Base-by-base conservation (phyloP, 2,113 vertebrate species). In the Coregonus clupeaformis region DNA sequence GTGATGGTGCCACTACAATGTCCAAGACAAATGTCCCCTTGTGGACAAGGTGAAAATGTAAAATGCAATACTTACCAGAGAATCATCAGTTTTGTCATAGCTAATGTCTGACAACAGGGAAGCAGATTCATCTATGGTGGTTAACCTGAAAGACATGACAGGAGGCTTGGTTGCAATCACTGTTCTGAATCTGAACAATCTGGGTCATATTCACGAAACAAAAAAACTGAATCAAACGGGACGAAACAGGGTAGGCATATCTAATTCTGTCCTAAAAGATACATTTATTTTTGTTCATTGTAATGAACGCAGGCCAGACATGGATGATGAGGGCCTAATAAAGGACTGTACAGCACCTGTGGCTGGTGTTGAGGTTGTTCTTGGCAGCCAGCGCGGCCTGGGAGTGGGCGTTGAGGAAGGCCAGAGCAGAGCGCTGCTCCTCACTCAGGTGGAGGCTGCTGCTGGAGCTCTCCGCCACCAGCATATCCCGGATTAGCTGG, bases 81-180 rank as follows among this genome's bases (percentile, higher is more conserved):
- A 98, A 74, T 98, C 97, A 67, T 98, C 95, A 0, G 96, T 96
- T 90, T 97, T 96, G 91, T 98, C 97, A 89, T 94, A 98, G 94
- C 97, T 98, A 92, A 98, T 98, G 90, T 98, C 97, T 42, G 96
- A 98, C 87, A 98, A 89, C 88, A 96, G 91, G 74, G 96, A 97
- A 75, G 91, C 92, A n/a, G 97, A 98, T 92, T 98, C 96, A 81
- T 98, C 95, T 77, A 98, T 97, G 75, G 91, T 96, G 81, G 92
- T 95, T 81, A 98, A 89, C 84, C 97, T 98, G 83, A 52, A 84
- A 77, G 16, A 45, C 22, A 67, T n/a, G 4, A 20, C n/a, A 11
- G 36, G 3, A 5, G 9, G 20, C 65, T 67, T 65, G 25, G 3
- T 65, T 18, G 30, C 13, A 14, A 65, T 16, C 63, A 16, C 24